Conservation (phyloP, 2,797 vertebrate genomes). For the Dryobates pubescens region DNA sequence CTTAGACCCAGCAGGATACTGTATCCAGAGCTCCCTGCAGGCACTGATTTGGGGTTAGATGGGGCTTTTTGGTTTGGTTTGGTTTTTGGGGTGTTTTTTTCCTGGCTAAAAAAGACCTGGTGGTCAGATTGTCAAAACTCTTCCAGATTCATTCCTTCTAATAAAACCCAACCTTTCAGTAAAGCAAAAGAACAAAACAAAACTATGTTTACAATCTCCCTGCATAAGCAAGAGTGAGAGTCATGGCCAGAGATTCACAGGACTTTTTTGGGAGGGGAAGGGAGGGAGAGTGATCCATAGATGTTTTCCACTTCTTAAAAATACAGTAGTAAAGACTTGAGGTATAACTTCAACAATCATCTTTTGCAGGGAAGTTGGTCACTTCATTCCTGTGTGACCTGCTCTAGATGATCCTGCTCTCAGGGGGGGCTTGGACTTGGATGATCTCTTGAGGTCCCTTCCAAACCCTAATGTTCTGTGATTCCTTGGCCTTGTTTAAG, state of each 20-base stretch:
- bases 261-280: neutral
- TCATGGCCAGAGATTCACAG: slow-evolving; percentile 45
- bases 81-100: neutral
- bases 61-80: neutral
- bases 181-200: no score
- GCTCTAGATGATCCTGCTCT: no score
- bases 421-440: no score
- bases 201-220: neutral
- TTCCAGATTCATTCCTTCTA: neutral
- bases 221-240: slow-evolving; percentile 52
- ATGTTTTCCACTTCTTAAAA: slow-evolving; percentile 46
- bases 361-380: slow-evolving; percentile 55
- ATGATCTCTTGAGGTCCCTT: no score
- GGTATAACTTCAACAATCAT: slow-evolving; percentile 79
- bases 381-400: neutral
- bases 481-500: neutral
- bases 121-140: neutral
- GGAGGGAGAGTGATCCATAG: neutral
- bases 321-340: slow-evolving; percentile 85
- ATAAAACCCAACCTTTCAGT: neutral
- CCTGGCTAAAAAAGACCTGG: neutral
- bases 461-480: no score
- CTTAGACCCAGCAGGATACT: neutral
- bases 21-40: neutral
- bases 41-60: neutral